A percentile compares a stretch with the other conserved stretches of the same genome.
These are phyloP conservation scores for Muschampia plurimacula DNA, from an alignment of 2,888 invertebrate genomes.

Conservation along the genomic window DNA sequence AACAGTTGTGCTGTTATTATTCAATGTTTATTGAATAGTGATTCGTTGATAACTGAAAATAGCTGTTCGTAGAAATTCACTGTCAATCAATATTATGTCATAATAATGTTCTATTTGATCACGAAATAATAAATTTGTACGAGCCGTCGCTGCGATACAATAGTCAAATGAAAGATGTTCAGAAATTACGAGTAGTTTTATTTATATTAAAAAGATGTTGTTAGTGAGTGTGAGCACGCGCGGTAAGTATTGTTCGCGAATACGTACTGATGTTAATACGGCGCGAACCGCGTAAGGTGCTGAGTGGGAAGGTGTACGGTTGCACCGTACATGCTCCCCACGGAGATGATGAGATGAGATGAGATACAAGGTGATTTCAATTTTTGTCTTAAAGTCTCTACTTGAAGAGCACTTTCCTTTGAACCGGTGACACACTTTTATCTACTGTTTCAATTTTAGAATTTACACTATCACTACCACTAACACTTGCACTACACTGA, in stretches of 20 bases:
- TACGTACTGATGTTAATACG: too few species aligned
- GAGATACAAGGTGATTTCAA: conserved; percentile 20
- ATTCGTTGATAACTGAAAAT: conserved; percentile 35
- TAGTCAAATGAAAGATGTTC: too few species aligned
- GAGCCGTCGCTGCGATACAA: too few species aligned
- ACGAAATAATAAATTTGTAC: neutral
- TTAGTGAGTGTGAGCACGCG: too few species aligned
- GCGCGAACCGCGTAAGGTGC: too few species aligned
- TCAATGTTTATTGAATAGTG: conserved; percentile 36
- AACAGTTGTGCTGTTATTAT: conserved; percentile 28
- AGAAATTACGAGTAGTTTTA: too few species aligned
- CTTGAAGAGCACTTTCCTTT: neutral
- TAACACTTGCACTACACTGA: conserved; percentile 16
- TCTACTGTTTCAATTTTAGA: conserved; percentile 19
- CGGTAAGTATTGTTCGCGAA: too few species aligned
- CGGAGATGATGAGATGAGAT: conserved; percentile 8
- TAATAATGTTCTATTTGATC: conserved; percentile 6
- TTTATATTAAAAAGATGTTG: too few species aligned
- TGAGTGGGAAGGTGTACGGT: conserved; percentile 13
- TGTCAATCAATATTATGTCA: conserved; percentile 35
- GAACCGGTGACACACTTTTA: conserved; percentile 19
- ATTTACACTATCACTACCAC: conserved; percentile 12
- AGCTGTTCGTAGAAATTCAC: conserved; percentile 37
- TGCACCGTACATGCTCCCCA: conserved; percentile 24
- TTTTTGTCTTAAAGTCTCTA: conserved; percentile 16